A percentile compares a stretch with the other conserved stretches of the same genome.
Evolutionary conservation across 2,888 invertebrate species (phyloP).

Genomic region (Prosopocoilus inquinatus): DNA sequence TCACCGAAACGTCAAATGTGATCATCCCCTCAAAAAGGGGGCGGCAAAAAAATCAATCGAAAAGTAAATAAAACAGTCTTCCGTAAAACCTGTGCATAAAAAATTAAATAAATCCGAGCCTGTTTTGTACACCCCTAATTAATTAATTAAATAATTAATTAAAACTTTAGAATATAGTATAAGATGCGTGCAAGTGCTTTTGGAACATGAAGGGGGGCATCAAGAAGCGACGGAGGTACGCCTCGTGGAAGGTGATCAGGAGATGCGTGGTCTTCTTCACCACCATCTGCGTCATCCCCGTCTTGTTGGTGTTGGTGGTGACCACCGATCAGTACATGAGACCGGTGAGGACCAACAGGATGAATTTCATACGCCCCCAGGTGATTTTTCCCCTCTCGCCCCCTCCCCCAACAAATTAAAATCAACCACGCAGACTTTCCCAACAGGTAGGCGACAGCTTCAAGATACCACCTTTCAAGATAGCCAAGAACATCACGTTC

Average conservation of each 20-base stretch:
- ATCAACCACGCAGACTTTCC: neutral
- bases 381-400: conserved; percentile 46
- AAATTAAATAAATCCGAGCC: conserved; percentile 13
- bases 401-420: too few species aligned
- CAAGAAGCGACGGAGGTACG: conserved; percentile 44
- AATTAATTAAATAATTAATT: conserved; percentile 21
- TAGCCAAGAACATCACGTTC: conserved; percentile 55
- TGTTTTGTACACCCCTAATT: conserved; percentile 7
- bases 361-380: conserved; percentile 52
- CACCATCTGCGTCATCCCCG: conserved; percentile 60
- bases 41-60: neutral
- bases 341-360: conserved; percentile 37
- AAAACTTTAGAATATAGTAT: conserved; percentile 6
- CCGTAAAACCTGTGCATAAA: conserved; percentile 1
- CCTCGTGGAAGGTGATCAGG: conserved; percentile 50
- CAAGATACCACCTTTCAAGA: conserved; percentile 3
- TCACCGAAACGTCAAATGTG: neutral
- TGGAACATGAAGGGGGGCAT: conserved; percentile 2
- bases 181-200: neutral
- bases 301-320: conserved; percentile 60
- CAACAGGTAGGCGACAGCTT: conserved; percentile 14
- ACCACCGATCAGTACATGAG: conserved; percentile 63
- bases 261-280: conserved; percentile 61
- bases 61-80: neutral
- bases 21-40: neutral